phyloP scores from a whole-genome alignment of 2,113 vertebrate species.

The Gavia stellata region DNA sequence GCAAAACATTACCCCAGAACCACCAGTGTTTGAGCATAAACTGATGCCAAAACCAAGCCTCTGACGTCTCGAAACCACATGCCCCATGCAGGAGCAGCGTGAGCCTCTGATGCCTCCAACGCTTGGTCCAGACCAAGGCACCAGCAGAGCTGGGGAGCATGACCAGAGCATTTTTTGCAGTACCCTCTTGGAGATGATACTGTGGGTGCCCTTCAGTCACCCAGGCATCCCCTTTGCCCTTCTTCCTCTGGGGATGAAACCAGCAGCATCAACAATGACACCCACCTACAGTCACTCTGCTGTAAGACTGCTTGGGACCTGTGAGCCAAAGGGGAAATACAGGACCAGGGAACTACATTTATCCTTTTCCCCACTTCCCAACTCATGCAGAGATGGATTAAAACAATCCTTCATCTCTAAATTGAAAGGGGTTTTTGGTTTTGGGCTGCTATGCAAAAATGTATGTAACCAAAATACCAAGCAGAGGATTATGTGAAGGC shows the following conservation, averaged over 20 bases:
- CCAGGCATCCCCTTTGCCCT: neutral
- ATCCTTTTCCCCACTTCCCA: neutral
- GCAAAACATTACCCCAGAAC: constrained; percentile 26
- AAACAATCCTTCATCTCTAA: neutral
- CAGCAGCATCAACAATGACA: neutral
- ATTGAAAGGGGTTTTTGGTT: neutral
- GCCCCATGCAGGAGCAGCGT: neutral
- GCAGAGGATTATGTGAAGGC: neutral
- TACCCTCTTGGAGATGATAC: neutral
- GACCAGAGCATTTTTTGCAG: neutral
- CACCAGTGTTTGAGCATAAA: neutral
- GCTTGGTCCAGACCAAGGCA: fast-evolving
- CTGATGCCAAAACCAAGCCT: neutral
- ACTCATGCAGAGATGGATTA: neutral
- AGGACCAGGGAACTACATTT: neutral
- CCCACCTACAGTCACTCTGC: neutral
- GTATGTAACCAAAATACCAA: neutral
- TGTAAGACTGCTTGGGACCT: neutral
- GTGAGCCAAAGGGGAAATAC: neutral
- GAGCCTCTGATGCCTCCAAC: neutral
- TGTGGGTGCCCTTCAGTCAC: neutral
- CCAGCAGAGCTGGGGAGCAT: fast-evolving
- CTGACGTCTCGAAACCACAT: neutral
- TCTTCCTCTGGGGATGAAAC: neutral
- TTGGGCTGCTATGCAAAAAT: neutral